Evolutionary conservation across 2,888 invertebrate species (phyloP).

Genomic region (Entomobrya proxima): DNA sequence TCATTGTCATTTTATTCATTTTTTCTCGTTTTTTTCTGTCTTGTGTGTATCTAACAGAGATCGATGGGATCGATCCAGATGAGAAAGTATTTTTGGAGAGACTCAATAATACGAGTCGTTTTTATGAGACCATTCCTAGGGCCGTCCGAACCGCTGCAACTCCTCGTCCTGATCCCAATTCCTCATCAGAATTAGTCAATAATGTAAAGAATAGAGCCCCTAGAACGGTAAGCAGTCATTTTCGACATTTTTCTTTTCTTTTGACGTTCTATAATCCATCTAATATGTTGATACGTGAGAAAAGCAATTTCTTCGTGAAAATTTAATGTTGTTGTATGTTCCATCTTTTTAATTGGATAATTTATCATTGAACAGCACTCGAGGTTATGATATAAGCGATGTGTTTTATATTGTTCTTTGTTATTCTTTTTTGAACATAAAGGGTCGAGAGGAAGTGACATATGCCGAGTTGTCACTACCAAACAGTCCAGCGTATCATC

Average conservation of each 20-base stretch:
- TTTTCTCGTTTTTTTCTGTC: not conserved
- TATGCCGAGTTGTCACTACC: conserved; percentile 80
- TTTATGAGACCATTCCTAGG: conserved; percentile 75
- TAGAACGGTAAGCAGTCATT: conserved; percentile 67
- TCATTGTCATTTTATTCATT: conserved; percentile 54
- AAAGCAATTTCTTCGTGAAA: conserved; percentile 13
- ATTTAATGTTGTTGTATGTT: conserved; percentile 9
- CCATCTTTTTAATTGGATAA: conserved; percentile 23
- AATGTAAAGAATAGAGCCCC: conserved; percentile 73
- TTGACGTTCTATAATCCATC: not conserved
- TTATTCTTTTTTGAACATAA: not conserved
- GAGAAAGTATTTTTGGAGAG: conserved; percentile 75
- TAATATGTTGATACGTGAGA: not conserved
- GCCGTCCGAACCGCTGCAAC: conserved; percentile 74
- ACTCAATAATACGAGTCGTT: conserved; percentile 75
- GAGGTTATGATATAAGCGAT: not conserved
- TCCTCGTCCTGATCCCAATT: conserved; percentile 72
- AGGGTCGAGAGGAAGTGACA: conserved; percentile 79
- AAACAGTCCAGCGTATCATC: conserved; percentile 76
- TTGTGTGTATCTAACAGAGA: conserved; percentile 68
- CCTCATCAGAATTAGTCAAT: conserved; percentile 73
- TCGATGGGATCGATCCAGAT: conserved; percentile 75
- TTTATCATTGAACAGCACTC: conserved; percentile 4
- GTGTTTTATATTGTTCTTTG: not conserved
- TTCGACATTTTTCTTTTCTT: not conserved